Evolutionary conservation across 2,888 invertebrate genomes (phyloP).

Genomic region (Fragum fragum): DNA sequence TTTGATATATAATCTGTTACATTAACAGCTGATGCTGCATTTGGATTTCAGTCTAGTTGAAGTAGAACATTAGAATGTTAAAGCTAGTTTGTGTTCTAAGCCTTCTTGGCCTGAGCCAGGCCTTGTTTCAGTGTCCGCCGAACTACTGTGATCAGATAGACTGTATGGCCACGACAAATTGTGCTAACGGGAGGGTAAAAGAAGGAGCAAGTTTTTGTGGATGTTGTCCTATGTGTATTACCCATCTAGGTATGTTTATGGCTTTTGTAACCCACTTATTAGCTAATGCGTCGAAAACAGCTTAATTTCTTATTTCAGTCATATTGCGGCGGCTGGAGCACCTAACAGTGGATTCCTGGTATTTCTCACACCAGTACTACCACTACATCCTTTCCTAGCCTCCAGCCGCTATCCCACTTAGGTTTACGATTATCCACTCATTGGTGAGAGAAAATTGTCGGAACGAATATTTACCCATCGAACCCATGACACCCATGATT

Average conservation of each 20-base stretch:
- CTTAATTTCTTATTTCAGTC: too few relatives aligned
- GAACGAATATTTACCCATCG: too few relatives aligned
- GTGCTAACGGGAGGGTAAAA: conserved; percentile 45
- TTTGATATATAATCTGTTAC: neutral
- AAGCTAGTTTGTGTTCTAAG: conserved; percentile 30
- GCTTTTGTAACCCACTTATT: too few relatives aligned
- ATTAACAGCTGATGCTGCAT: neutral
- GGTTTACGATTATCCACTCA: too few relatives aligned
- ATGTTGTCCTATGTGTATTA: conserved; percentile 58
- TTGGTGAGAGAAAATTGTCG: too few relatives aligned
- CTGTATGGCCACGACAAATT: conserved; percentile 38
- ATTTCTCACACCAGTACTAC: too few relatives aligned
- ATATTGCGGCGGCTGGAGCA: too few relatives aligned
- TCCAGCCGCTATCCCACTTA: too few relatives aligned
- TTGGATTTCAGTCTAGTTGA: neutral
- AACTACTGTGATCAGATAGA: conserved; percentile 41
- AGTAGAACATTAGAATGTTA: conserved; percentile 23
- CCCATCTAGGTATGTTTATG: conserved; percentile 61
- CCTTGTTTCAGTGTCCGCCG: conserved; percentile 48
- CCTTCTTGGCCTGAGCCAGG: conserved; percentile 33
- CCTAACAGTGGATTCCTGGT: too few relatives aligned
- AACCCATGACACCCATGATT: too few relatives aligned
- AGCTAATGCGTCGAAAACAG: too few relatives aligned
- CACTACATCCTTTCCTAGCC: too few relatives aligned
- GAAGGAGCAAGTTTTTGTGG: conserved; percentile 50